Percentiles rank a stretch among this genome's conserved stretches.
These are phyloP conservation scores for Cyclargus thomasi DNA, from an alignment of 1,140 invertebrate species.

Conservation along the genomic window DNA sequence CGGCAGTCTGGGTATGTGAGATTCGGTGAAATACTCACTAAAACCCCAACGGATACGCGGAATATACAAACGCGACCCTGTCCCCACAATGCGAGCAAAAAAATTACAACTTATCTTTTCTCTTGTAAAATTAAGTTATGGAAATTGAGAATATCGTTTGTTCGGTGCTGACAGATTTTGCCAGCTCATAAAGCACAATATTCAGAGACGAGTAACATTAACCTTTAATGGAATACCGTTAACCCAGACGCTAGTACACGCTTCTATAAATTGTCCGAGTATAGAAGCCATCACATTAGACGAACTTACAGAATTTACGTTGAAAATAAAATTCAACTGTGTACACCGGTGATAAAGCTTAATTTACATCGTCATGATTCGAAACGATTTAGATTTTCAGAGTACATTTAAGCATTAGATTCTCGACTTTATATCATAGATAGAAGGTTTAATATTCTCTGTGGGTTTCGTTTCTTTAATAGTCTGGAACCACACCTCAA, in stretches of 20 bases:
- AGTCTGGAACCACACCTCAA: conserved; percentile 7
- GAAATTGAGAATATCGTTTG: too few species aligned
- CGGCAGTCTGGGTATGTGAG: too few species aligned
- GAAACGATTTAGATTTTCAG: background rate
- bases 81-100: too few species aligned
- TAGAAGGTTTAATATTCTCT: background rate
- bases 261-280: conserved; percentile 11
- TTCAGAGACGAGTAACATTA: background rate
- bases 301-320: background rate
- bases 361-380: background rate
- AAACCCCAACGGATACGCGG: too few species aligned
- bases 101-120: too few species aligned
- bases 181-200: background rate
- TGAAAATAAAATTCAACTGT: background rate
- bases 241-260: background rate
- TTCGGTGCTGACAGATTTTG: background rate
- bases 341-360: background rate
- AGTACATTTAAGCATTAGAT: background rate
- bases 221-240: conserved; percentile 7
- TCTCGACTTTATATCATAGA: background rate
- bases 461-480: background rate
- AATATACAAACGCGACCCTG: too few species aligned
- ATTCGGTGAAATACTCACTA: too few species aligned
- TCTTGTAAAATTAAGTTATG: too few species aligned
- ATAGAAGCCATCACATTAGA: background rate